A percentile compares a stretch with the other conserved stretches of the same genome.
These are phyloP conservation scores for Drosophila malerkotliana DNA, from an alignment of 1,140 invertebrate species.

Conservation along the genomic window DNA sequence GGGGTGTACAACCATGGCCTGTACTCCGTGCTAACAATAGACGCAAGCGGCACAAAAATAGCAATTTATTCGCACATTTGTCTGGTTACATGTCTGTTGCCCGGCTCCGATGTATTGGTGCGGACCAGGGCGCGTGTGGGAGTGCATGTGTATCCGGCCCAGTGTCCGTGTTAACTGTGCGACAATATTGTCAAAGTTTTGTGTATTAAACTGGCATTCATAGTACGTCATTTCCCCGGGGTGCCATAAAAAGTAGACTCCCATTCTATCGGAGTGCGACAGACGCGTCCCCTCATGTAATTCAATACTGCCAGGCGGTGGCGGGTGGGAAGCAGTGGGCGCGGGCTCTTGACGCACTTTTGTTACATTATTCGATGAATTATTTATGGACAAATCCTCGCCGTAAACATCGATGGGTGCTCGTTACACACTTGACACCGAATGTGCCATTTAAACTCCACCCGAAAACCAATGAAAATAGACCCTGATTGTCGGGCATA, in stretches of 20 bases:
- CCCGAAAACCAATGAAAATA: conserved; percentile 17
- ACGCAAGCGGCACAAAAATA: conserved; percentile 66
- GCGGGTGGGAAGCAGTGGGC: conserved; percentile 8
- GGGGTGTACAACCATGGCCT: conserved; percentile 16
- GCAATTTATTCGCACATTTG: conserved; percentile 58
- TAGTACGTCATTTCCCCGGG: conserved; percentile 71
- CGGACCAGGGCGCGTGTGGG: conserved; percentile 6
- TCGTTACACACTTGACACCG: conserved; percentile 55
- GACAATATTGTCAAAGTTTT: conserved; percentile 75
- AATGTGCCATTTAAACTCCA: conserved; percentile 48
- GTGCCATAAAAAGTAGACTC: conserved; percentile 70
- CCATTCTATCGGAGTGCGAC: conserved; percentile 22
- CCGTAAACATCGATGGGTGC: conserved; percentile 57
- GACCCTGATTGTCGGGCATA: conserved; percentile 40
- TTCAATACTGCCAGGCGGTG: conserved; percentile 24
- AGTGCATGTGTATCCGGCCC: background rate
- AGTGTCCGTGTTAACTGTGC: conserved; percentile 34
- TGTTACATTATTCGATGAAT: conserved; percentile 65
- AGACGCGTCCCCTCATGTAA: conserved; percentile 44
- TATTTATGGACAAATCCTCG: conserved; percentile 65
- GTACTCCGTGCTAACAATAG: conserved; percentile 56
- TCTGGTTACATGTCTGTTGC: conserved; percentile 44
- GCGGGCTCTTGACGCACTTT: conserved; percentile 52
- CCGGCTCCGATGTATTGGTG: conserved; percentile 10
- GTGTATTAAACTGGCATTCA: conserved; percentile 73